Base-by-base conservation (phyloP, 2,113 vertebrate genomes). In the Hydropotes inermis region DNA sequence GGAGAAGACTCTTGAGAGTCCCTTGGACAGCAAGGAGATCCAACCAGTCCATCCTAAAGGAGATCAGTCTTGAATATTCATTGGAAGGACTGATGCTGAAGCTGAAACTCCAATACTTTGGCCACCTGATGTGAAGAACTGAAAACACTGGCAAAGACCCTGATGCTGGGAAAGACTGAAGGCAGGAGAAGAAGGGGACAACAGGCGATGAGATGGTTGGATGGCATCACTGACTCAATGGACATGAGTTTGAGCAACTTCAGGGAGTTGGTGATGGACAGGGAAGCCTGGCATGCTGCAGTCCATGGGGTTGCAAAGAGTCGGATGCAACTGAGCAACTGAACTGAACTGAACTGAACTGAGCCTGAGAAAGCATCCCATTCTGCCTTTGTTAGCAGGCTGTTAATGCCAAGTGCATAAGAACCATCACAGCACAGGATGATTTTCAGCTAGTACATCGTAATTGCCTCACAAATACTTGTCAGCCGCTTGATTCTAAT, bases 401-500 rank as follows among this genome's bases (percentile, higher is more conserved):
- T 7, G 47, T 28, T 23, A 33, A 33, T 0, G 13, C 61, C 17
- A 16, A 17, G 58, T 2, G 23, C 0, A 0, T 43, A 33, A 21
- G n/a, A 4, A 23, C 52, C 21, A 3, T 52, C 55, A 28, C 33
- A 0, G 0, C 39, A 33, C 11, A 0, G 13, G 36, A 15, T 30
- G 16, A 64, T 60, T 87, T 30, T 74, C 7, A 6, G n/a, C 55
- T 15, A 74, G 11, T 7, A 33, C 19, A 50, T 25, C 64, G 4
- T 33, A 78, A 70, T 25, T 76, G 50, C 43, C 79, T 89, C 87
- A 30, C 47, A 64, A 57, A 93, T 54, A 28, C 36, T 33, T n/a
- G 79, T 36, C 61, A 57, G 43, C 78, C 88, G 54, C 58, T 94
- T 88, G 83, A 87, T 79, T 87, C 87, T 93, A 93, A 92, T 11